Conservation (phyloP, 2,113 vertebrate genomes). For the Plestiodon gilberti region DNA sequence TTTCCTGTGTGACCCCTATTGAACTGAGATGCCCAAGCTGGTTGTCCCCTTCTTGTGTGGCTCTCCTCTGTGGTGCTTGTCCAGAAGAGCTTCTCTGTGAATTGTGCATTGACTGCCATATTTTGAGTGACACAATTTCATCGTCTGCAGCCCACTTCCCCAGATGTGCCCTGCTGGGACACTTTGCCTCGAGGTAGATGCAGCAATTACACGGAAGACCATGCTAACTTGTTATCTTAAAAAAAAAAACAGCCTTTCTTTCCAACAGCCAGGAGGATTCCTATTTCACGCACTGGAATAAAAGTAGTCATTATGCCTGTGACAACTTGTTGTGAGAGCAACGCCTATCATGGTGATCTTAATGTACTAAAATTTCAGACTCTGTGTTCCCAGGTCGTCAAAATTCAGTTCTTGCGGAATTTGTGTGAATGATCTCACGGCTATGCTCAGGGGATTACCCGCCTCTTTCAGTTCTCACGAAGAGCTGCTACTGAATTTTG, state of each 20-base stretch:
- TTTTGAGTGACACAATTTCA: not conserved
- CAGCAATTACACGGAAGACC: slow-evolving; percentile 37
- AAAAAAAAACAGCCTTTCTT: slow-evolving; percentile 20
- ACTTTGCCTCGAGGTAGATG: slow-evolving; percentile 38
- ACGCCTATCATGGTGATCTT: not conserved
- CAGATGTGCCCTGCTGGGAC: not conserved
- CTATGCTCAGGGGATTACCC: not conserved
- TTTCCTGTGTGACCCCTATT: not conserved
- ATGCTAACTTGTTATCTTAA: not conserved
- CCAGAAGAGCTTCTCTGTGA: not conserved
- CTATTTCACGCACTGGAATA: not conserved
- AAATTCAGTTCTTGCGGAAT: not conserved
- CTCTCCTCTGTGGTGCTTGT: not conserved
- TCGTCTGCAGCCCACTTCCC: no score
- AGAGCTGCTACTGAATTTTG: not conserved
- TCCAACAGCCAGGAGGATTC: not conserved
- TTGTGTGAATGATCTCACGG: not conserved
- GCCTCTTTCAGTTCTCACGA: not conserved
- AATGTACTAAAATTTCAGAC: not conserved
- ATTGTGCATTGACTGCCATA: not conserved
- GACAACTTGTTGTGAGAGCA: not conserved
- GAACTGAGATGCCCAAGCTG: no score
- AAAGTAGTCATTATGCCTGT: not conserved
- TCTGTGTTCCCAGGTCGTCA: not conserved
- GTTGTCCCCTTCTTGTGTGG: not conserved